These are phyloP conservation scores for Aphrophora alni DNA, from an alignment of 2,888 invertebrate genomes.

Conservation along the genomic window DNA sequence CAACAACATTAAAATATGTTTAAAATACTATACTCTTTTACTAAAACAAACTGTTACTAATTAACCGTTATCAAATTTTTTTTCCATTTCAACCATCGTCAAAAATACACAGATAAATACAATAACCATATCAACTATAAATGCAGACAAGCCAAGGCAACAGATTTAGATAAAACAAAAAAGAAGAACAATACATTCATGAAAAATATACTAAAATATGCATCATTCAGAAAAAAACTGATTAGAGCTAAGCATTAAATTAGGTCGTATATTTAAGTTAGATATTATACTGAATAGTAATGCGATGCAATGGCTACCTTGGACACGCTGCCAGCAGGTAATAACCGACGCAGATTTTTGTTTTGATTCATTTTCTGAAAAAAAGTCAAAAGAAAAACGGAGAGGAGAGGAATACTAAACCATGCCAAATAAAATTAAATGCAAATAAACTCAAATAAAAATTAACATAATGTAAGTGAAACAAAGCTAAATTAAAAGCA, in stretches of 20 bases:
- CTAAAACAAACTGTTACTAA: too few species aligned
- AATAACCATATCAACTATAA: not conserved
- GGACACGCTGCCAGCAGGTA: slow-evolving; percentile 68
- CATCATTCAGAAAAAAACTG: not conserved
- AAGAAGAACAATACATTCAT: not conserved
- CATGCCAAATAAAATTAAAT: not conserved
- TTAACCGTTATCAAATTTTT: too few species aligned
- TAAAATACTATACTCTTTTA: too few species aligned
- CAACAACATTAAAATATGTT: too few species aligned
- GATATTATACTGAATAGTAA: not conserved
- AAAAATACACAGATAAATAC: too few species aligned
- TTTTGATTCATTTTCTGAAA: slow-evolving; percentile 71
- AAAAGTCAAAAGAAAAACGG: slow-evolving; percentile 53
- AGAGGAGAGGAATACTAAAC: slow-evolving; percentile 33
- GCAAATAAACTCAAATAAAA: not conserved
- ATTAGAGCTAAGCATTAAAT: not conserved
- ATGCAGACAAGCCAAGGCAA: not conserved
- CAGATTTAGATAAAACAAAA: not conserved
- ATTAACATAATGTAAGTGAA: not conserved
- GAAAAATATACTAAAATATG: not conserved
- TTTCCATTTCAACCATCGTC: too few species aligned
- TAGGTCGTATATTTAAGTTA: not conserved
- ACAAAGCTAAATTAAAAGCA: not conserved
- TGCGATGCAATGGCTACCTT: slow-evolving; percentile 61
- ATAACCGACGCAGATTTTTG: slow-evolving; percentile 67